phyloP scores from a whole-genome alignment of 2,797 vertebrate genomes.

The Sus cebifrons region DNA sequence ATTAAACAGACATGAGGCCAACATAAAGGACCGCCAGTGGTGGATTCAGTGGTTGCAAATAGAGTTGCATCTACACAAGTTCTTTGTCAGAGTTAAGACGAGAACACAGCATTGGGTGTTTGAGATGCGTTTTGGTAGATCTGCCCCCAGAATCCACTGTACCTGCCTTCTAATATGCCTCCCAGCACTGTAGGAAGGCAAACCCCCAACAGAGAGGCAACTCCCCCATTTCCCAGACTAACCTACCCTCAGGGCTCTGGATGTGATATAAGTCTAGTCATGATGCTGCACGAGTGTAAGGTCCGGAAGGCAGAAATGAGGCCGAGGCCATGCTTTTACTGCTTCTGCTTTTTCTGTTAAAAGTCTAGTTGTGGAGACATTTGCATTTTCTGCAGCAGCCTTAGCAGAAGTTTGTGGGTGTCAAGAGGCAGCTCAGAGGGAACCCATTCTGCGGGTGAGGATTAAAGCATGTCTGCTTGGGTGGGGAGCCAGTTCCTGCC shows the following conservation, averaged over 20 bases:
- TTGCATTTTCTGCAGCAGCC: neutral
- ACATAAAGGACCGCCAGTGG: neutral
- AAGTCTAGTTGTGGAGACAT: neutral
- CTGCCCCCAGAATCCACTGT: neutral
- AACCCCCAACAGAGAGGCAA: neutral
- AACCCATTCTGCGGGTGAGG: neutral
- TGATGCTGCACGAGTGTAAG: neutral
- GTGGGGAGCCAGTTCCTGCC: neutral
- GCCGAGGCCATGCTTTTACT: neutral
- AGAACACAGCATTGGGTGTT: neutral
- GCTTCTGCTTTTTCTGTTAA: conserved; percentile 15
- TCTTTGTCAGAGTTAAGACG: neutral
- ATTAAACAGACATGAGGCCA: neutral
- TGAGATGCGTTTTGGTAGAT: neutral
- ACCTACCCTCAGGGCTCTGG: neutral
- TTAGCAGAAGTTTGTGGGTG: neutral
- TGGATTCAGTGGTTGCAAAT: neutral
- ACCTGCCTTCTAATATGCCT: neutral
- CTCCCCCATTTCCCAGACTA: neutral
- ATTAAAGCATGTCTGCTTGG: neutral
- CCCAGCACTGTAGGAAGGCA: neutral
- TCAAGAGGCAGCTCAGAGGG: neutral
- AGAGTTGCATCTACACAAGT: neutral
- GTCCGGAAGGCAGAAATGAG: neutral
- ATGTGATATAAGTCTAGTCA: neutral